Evolutionary conservation across 2,113 vertebrate genomes (phyloP).

Genomic region (Empidonax traillii): DNA sequence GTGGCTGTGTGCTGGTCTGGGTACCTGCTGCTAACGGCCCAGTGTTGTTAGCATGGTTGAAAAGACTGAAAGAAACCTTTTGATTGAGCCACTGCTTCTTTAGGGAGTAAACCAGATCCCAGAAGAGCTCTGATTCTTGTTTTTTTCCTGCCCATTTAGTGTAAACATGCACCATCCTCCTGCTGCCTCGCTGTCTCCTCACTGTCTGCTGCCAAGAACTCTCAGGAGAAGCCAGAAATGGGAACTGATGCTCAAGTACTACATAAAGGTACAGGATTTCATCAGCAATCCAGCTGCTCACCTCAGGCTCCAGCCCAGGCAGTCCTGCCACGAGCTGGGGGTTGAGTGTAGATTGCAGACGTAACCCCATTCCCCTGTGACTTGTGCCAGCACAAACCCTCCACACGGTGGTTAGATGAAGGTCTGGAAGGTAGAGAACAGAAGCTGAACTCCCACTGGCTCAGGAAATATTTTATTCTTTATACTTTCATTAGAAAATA

Average conservation of each 20-base stretch:
- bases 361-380: neutral
- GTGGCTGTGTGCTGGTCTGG: neutral
- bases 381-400: neutral
- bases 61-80: neutral
- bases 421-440: neutral
- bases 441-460: neutral
- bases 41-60: neutral
- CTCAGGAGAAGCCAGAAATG: neutral
- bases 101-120: neutral
- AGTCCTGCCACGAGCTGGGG: neutral
- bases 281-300: neutral
- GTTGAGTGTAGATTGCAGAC: neutral
- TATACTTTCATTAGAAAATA: conserved; percentile 78
- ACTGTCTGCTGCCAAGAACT: neutral
- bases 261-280: neutral
- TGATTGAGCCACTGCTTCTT: neutral
- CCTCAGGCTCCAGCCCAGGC: neutral
- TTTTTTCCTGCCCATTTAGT: neutral
- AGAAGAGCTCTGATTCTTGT: neutral
- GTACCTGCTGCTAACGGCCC: neutral
- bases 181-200: neutral
- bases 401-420: accelerated
- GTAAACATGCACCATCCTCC: neutral
- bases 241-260: neutral
- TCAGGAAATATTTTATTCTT: conserved; percentile 71